phyloP scores from a whole-genome alignment of 2,797 vertebrate genomes.

The Euphonia xanthogaster region DNA sequence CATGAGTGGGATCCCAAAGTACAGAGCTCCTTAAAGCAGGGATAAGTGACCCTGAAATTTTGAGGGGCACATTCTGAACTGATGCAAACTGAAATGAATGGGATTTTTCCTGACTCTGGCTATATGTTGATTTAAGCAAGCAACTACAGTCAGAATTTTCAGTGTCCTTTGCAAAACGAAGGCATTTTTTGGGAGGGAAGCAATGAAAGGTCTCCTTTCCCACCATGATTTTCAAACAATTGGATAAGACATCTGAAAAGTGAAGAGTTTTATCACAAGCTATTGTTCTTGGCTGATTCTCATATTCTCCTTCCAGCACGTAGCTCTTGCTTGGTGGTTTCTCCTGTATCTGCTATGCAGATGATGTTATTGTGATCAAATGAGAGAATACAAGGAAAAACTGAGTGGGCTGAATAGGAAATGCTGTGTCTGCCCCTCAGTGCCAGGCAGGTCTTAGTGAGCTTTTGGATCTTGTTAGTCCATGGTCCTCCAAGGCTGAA shows the following conservation, averaged over 20 bases:
- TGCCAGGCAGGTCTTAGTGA: neutral
- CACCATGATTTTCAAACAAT: neutral
- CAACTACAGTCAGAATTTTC: neutral
- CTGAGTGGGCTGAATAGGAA: neutral
- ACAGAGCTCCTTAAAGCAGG: neutral
- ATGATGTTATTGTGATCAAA: neutral
- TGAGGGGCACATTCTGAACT: neutral
- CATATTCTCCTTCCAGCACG: neutral
- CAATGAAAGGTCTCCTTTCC: neutral
- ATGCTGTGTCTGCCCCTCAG: neutral
- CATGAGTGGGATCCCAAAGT: neutral
- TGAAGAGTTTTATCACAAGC: neutral
- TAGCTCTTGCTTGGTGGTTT: neutral
- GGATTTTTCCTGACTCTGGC: neutral
- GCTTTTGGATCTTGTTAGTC: neutral
- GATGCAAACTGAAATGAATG: neutral
- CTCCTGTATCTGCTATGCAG: neutral
- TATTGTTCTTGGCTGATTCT: slow-evolving; percentile 20
- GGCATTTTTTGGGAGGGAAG: neutral
- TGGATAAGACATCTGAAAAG: neutral
- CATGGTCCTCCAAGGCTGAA: neutral
- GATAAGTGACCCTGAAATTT: neutral
- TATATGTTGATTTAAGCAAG: neutral
- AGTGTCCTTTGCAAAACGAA: neutral
- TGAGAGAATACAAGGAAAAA: slow-evolving; percentile 1